Base-by-base conservation (phyloP, 1,140 invertebrate species). In the Zaprionus tsacasi region DNA sequence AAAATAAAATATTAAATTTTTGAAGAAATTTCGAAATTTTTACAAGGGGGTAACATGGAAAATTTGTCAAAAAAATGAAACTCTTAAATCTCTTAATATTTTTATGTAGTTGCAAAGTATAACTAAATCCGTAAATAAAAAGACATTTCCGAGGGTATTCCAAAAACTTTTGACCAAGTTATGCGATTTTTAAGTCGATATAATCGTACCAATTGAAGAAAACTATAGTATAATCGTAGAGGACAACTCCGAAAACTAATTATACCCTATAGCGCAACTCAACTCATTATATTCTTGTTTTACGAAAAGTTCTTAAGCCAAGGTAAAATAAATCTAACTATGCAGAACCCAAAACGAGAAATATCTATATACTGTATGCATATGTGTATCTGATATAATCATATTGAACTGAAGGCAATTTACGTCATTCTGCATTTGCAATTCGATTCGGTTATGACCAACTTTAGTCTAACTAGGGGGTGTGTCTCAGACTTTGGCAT, bases 381-480 rank as follows among this genome's bases (percentile, higher is more conserved):
- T 15, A 15, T 13, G 8, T n/a, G 10, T 48, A 15, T 48, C 45
- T 50, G 17, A 50, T 50, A 50, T 50, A 50, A 50, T 50, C 45
- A 50, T 45, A 45, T 25, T 50, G 45, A 50, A 25, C 45, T 25
- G n/a, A 50, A 45, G 21, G 8, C 45, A 50, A 50, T 50, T 50
- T 50, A 50, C 45, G 45, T 50, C 45, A 50, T 50, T 50, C 45
- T 50, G 45, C 45, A 50, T 50, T 25, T 50, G 45, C 45, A 50
- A 50, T 50, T 50, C 45, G 45, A 50, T 50, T 17, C 45, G 45
- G 45, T 50, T 50, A 50, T 50, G 45, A 50, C 45, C 45, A 50
- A 50, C 45, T 45, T 45, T 45, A 45, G 40, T 15, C n/a, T 21
- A 50, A 50, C 45, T 50, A 50, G 15, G 45, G 45, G 45, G 45